Percentiles rank a stretch among this genome's conserved stretches.
phyloP scores from a whole-genome alignment of 1,140 invertebrate genomes.

The Drosophila kohkoa region DNA sequence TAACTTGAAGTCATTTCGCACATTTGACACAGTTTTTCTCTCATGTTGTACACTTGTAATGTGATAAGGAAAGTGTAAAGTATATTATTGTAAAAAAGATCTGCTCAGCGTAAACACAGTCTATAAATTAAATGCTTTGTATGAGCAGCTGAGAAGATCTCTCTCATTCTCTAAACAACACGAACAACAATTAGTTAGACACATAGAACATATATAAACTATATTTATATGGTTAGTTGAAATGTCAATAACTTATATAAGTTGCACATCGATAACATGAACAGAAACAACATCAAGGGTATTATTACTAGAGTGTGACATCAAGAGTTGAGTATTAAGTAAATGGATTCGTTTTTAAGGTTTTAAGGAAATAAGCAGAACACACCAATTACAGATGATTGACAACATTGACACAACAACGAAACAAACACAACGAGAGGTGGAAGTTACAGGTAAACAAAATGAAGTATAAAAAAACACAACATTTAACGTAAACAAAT shows the following conservation, averaged over 20 bases:
- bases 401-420: slow-evolving; percentile 59
- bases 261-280: slow-evolving; percentile 3
- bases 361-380: slow-evolving; percentile 36
- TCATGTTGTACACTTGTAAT: background rate
- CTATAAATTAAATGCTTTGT: background rate
- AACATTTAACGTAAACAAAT: slow-evolving; percentile 67
- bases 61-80: background rate
- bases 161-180: background rate
- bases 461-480: slow-evolving; percentile 34
- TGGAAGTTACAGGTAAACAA: slow-evolving; percentile 51
- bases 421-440: slow-evolving; percentile 48
- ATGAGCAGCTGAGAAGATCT: background rate
- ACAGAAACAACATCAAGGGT: slow-evolving; percentile 2
- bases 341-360: background rate
- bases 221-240: background rate
- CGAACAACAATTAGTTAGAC: slow-evolving; percentile 8
- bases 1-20: background rate
- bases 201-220: background rate
- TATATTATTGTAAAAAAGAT: background rate
- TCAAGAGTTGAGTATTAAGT: slow-evolving; percentile 26
- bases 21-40: background rate
- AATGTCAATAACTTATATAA: background rate
- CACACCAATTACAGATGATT: slow-evolving; percentile 69
- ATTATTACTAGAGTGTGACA: slow-evolving; percentile 4
- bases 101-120: background rate